Percentiles rank a stretch among this genome's conserved stretches.
These are phyloP conservation scores for Taxidea taxus DNA, from an alignment of 2,113 vertebrate genomes.

Conservation along the genomic window DNA sequence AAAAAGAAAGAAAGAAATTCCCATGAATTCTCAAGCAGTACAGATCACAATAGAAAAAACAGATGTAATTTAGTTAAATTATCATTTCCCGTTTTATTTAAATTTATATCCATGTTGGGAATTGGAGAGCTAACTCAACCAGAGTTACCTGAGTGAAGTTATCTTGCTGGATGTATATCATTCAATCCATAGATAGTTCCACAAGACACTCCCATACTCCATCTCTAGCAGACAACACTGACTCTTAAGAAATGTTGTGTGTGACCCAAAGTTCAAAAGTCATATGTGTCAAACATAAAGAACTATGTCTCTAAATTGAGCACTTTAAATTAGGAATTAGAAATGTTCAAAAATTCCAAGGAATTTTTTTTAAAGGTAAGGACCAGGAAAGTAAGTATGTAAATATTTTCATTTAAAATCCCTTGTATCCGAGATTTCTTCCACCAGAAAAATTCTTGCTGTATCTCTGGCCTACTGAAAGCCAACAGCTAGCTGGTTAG, in stretches of 20 bases:
- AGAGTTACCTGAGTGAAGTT: not conserved
- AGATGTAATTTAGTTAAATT: not conserved
- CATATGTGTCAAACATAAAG: not conserved
- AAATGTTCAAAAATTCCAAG: not conserved
- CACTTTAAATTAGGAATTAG: not conserved
- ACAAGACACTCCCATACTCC: not conserved
- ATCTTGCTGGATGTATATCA: not conserved
- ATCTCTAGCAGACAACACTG: not conserved
- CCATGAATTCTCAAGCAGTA: not conserved
- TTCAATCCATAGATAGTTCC: not conserved
- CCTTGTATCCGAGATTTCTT: not conserved
- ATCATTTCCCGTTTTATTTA: not conserved
- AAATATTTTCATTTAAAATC: not conserved
- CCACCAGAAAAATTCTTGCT: not conserved
- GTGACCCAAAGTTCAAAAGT: not conserved
- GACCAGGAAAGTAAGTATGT: not conserved
- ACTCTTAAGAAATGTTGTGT: not conserved
- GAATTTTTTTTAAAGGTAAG: not conserved
- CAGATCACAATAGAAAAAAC: not conserved
- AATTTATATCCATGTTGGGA: not conserved
- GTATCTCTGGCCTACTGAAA: not conserved
- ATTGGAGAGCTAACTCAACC: not conserved
- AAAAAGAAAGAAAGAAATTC: not conserved
- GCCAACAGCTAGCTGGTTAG: not conserved
- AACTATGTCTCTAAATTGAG: not conserved